Conservation (phyloP, 2,888 invertebrate species). For the Epirrhoe tristata region DNA sequence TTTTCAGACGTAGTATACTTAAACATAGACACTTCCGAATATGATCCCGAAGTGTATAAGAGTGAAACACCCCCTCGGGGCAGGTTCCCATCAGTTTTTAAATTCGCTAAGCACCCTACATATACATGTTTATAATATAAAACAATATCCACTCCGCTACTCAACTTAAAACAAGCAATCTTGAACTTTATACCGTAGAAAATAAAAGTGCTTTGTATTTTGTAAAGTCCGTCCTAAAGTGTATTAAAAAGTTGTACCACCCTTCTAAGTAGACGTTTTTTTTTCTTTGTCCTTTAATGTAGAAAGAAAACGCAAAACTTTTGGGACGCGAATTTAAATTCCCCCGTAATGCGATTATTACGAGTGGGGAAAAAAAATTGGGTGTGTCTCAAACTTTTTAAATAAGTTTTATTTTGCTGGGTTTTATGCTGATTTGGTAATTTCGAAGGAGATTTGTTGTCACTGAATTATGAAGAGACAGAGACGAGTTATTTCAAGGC, state of each 20-base stretch:
- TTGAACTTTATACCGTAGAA: slow-evolving; percentile 8
- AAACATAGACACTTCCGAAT: background rate
- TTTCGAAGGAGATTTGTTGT: slow-evolving; percentile 23
- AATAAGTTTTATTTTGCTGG: slow-evolving; percentile 44
- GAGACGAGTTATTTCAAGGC: slow-evolving; percentile 17
- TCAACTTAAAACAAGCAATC: slow-evolving; percentile 15
- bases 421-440: slow-evolving; percentile 42
- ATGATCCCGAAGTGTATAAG: slow-evolving; percentile 37
- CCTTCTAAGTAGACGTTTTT: slow-evolving; percentile 80
- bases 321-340: slow-evolving; percentile 72
- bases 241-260: slow-evolving; percentile 81
- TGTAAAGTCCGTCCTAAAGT: slow-evolving; percentile 40
- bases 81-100: slow-evolving; percentile 65
- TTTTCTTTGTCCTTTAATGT: slow-evolving; percentile 77
- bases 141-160: slow-evolving; percentile 48
- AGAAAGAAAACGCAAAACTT: slow-evolving; percentile 82
- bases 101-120: slow-evolving; percentile 76
- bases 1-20: too few relatives aligned
- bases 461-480: slow-evolving; percentile 23
- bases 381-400: slow-evolving; percentile 41
- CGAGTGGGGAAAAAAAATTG: slow-evolving; percentile 74
- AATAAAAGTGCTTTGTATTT: slow-evolving; percentile 3
- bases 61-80: slow-evolving; percentile 61
- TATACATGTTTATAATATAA: slow-evolving; percentile 68
- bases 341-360: slow-evolving; percentile 84